phyloP scores from a whole-genome alignment of 2,888 invertebrate species.

The Minunthozetes semirufus region DNA sequence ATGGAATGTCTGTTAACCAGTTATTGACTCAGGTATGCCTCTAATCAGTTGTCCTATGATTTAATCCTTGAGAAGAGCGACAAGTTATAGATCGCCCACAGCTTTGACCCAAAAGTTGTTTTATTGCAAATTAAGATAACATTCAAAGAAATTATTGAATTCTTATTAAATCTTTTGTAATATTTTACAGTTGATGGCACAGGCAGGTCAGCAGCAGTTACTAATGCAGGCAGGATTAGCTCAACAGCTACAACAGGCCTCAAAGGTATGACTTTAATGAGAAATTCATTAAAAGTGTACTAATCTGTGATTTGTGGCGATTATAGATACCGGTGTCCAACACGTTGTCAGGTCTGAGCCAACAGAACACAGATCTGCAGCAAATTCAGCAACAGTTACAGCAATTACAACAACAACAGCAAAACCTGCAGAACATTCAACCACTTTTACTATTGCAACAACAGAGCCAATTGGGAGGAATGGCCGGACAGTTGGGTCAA shows the following conservation, averaged over 20 bases:
- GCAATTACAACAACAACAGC: conserved; percentile 57
- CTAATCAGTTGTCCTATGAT: too few relatives aligned
- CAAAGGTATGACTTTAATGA: conserved; percentile 37
- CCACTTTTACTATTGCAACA: conserved; percentile 59
- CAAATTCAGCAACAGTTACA: conserved; percentile 54
- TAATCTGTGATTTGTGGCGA: background rate
- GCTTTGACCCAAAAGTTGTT: too few relatives aligned
- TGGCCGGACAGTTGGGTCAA: conserved; percentile 49
- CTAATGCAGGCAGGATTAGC: conserved; percentile 50
- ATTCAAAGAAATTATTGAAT: background rate
- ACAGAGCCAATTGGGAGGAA: conserved; percentile 43
- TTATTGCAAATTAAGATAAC: too few relatives aligned
- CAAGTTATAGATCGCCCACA: too few relatives aligned
- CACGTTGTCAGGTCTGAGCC: conserved; percentile 36
- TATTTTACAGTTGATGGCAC: conserved; percentile 47
- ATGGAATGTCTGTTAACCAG: conserved; percentile 51
- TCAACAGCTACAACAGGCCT: conserved; percentile 41
- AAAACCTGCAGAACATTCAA: conserved; percentile 59
- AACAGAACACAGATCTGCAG: conserved; percentile 46
- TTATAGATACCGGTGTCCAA: conserved; percentile 39
- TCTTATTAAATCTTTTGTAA: conserved; percentile 32
- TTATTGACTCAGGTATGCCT: conserved; percentile 43
- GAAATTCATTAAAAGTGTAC: background rate
- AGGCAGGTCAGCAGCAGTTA: conserved; percentile 46
- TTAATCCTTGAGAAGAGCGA: too few relatives aligned